These are phyloP conservation scores for Chloroceryle inda DNA, from an alignment of 2,797 vertebrate genomes.

Conservation along the genomic window DNA sequence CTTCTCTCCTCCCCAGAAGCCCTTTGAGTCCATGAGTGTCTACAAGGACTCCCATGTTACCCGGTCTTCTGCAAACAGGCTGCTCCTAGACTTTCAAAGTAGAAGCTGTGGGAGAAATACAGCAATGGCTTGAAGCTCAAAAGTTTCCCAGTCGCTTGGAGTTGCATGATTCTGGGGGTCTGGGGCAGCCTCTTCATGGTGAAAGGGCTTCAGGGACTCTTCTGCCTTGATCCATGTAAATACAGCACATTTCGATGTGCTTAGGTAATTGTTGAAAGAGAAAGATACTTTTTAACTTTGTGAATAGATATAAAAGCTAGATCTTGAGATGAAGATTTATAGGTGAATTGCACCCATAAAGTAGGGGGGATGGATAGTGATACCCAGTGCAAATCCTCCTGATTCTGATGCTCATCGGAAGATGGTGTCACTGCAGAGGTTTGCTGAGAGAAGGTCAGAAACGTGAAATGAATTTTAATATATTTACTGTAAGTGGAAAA, in stretches of 20 bases:
- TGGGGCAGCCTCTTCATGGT: neutral
- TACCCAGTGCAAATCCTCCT: neutral
- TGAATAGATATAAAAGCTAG: neutral
- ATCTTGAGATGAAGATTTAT: neutral
- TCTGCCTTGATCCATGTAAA: neutral
- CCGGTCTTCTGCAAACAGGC: neutral
- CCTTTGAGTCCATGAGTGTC: neutral
- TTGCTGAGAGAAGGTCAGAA: neutral
- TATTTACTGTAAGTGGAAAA: neutral
- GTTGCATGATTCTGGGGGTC: rapidly evolving
- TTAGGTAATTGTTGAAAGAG: neutral
- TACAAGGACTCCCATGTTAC: neutral
- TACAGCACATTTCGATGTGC: neutral
- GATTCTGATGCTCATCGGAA: neutral
- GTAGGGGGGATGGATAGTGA: neutral
- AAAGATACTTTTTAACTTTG: neutral
- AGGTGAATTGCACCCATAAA: neutral
- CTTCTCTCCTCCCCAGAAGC: neutral
- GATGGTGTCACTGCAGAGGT: neutral
- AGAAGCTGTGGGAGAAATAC: neutral
- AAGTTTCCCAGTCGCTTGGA: neutral
- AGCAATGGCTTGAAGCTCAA: neutral
- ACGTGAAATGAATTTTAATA: neutral
- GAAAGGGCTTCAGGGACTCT: neutral
- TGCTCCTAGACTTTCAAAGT: neutral